Evolutionary conservation across 2,797 vertebrate genomes (phyloP).

Genomic region (Vespertilio murinus): DNA sequence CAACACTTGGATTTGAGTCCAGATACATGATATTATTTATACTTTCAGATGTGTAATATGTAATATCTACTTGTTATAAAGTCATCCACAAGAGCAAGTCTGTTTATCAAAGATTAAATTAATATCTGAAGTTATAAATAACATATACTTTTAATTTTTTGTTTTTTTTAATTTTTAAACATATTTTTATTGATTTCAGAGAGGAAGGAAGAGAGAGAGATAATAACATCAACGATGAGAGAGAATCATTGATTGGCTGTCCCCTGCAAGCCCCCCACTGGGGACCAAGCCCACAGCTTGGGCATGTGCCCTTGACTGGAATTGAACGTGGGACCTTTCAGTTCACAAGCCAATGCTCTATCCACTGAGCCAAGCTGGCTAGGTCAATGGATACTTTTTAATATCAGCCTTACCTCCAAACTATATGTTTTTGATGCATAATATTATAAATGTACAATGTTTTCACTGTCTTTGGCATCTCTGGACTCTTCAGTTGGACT

Average conservation of each 20-base stretch:
- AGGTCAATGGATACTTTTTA: neutral
- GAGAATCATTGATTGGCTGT: too few species aligned
- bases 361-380: too few species aligned
- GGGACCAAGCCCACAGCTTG: too few species aligned
- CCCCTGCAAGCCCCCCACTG: too few species aligned
- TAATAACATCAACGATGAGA: too few species aligned
- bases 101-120: slow-evolving; percentile 14
- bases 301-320: too few species aligned
- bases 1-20: neutral
- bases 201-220: too few species aligned
- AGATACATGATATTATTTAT: neutral
- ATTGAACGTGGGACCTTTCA: too few species aligned
- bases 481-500: slow-evolving; percentile 4
- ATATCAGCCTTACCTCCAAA: neutral
- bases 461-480: neutral
- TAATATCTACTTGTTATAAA: neutral
- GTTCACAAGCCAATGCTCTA: too few species aligned
- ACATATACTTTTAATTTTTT: neutral
- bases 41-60: neutral
- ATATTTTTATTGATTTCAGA: too few species aligned
- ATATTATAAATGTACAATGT: neutral
- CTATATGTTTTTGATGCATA: neutral
- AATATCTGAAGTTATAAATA: neutral
- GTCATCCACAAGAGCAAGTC: neutral
- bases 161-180: too few species aligned